Base-by-base conservation (phyloP, 1,140 invertebrate genomes). In the Dendrolimus punctatus region DNA sequence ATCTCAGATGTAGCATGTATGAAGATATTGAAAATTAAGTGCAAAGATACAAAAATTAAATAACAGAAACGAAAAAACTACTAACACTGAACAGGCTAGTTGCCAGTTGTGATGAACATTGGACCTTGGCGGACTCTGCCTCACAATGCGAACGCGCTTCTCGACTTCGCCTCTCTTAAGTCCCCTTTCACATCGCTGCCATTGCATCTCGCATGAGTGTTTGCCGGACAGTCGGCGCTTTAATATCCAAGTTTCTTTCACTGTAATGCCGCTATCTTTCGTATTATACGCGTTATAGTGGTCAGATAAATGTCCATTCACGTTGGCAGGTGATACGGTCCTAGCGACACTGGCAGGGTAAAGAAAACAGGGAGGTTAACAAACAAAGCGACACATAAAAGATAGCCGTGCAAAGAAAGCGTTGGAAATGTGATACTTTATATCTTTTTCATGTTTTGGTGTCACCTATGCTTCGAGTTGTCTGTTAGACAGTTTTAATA, bases 11-110 rank as follows among this genome's bases (percentile, higher is more conserved):
- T 23, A 23, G 23, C 23, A 23, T 23, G 23, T 23, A 58, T 45
- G 36, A 8, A 43, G 44, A n/a, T 9, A 36, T 44, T 9, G 40
- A 48, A 50, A 55, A 51, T 10, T 45, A 74, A 64, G 64, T 44
- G 63, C 72, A 73, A 67, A 55, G 68, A 68, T 60, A 58, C 23
- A 59, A 71, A 72, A 60, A 73, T 67, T 69, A 79, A 51, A 40
- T 52, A 58, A 64, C 63, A 64, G 57, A 64, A 57, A 53, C 80
- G 76, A 76, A 54, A 78, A 81, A 76, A 79, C 72, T 88, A 90
- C 89, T 90, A 90, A 90, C 90, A 90, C 68, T 90, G 89, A 65
- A 91, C 90, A 54, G 66, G 90, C 88, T 74, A 90, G 89, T 78
- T 90, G 89, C 89, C 91, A 91, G 84, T 90, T 90, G 68, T 80